Conservation (phyloP, 2,797 vertebrate genomes). For the Gambusia yucatana region DNA sequence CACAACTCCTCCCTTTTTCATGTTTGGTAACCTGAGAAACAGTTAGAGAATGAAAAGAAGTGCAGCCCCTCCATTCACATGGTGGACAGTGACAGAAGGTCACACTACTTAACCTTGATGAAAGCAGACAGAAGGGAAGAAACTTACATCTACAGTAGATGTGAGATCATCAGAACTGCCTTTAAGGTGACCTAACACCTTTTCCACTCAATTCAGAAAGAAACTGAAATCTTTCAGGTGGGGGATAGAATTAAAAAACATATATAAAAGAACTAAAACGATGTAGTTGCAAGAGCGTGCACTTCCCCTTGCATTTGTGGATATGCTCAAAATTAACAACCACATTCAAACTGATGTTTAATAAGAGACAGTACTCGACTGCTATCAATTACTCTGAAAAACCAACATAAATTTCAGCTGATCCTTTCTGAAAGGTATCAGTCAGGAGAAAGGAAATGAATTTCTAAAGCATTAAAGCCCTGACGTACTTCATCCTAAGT, state of each 20-base stretch:
- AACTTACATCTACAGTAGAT: background rate
- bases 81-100: slow-evolving; percentile 52
- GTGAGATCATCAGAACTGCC: background rate
- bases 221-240: background rate
- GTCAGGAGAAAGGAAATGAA: background rate
- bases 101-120: slow-evolving; percentile 61
- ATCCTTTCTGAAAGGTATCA: background rate
- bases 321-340: background rate
- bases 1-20: slow-evolving; percentile 66
- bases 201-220: background rate
- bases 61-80: slow-evolving; percentile 20
- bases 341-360: background rate
- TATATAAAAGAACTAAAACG: background rate
- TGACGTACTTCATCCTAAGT: no score
- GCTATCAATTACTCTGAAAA: background rate
- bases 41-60: slow-evolving; percentile 29
- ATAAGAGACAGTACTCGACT: background rate
- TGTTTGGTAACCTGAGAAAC: slow-evolving; percentile 75
- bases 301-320: background rate
- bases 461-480: background rate
- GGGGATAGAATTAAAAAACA: background rate
- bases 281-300: background rate
- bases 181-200: background rate
- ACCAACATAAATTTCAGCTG: background rate
- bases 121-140: slow-evolving; percentile 33